Percentiles rank a stretch among this genome's conserved stretches.
phyloP scores from a whole-genome alignment of 2,113 vertebrate species.

The Trogon surrucura region DNA sequence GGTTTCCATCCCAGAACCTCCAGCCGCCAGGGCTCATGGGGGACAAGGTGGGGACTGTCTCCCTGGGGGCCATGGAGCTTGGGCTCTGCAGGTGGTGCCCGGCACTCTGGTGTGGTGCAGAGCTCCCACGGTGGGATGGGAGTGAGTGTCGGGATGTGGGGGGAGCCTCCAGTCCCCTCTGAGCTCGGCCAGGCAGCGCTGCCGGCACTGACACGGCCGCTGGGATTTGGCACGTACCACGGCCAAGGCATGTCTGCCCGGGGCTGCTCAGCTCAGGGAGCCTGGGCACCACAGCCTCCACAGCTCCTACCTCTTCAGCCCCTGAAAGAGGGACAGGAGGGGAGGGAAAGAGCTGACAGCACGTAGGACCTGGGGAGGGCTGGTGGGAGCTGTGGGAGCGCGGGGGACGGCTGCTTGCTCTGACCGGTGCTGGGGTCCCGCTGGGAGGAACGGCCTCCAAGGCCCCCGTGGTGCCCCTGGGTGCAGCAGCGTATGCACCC shows the following conservation, averaged over 20 bases:
- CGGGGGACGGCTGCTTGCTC: neutral
- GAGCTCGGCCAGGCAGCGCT: neutral
- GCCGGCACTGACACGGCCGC: neutral
- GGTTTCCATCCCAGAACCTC: neutral
- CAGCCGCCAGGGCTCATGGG: neutral
- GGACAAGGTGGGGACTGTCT: fast-evolving
- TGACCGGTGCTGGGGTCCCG: fast-evolving
- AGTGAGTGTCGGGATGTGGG: fast-evolving
- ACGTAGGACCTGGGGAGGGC: no score
- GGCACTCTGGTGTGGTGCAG: neutral
- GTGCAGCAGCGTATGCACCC: neutral
- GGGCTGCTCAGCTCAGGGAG: neutral
- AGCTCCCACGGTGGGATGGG: neutral
- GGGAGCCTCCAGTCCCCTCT: neutral
- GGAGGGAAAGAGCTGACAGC: neutral
- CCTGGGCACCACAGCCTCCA: neutral
- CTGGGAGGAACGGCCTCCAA: neutral
- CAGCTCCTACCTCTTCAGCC: neutral
- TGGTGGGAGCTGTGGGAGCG: neutral
- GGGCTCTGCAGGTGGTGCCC: fast-evolving
- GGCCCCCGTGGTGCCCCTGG: fast-evolving
- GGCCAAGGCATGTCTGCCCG: neutral
- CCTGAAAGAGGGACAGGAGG: neutral
- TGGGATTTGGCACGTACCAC: neutral
- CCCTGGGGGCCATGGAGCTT: neutral